phyloP scores from a whole-genome alignment of 2,888 invertebrate species.

The Chloroclysta siterata region DNA sequence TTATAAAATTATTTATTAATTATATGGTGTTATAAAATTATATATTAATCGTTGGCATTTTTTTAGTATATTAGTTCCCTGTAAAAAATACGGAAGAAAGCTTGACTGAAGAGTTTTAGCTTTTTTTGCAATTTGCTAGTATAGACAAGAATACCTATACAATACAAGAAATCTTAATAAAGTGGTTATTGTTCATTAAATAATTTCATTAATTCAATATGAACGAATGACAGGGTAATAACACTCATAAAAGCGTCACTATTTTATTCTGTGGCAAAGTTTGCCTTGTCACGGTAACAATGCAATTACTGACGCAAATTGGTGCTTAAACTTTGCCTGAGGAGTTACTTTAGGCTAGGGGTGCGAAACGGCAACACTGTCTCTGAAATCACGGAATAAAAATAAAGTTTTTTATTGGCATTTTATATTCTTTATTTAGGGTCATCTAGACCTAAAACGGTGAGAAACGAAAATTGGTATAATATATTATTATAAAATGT shows the following conservation, averaged over 20 bases:
- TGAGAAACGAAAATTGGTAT: no score
- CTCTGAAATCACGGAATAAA: constrained; percentile 1
- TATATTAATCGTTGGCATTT: no score
- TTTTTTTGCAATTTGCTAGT: no score
- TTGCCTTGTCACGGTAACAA: constrained; percentile 50
- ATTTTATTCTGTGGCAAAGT: constrained; percentile 35
- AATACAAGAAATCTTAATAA: background rate
- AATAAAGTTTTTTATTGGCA: background rate
- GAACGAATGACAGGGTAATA: constrained; percentile 41
- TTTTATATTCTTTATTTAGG: no score
- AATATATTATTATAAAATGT: no score
- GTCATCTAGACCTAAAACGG: no score
- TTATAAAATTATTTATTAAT: no score
- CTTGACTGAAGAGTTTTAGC: no score
- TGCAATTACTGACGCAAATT: constrained; percentile 46
- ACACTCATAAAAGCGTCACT: constrained; percentile 38
- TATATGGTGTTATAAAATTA: no score
- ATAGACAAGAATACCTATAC: background rate
- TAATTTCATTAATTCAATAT: constrained; percentile 16
- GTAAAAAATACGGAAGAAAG: no score
- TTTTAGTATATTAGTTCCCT: no score
- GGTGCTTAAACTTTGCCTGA: constrained; percentile 43
- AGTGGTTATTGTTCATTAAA: no score
- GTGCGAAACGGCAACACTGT: constrained; percentile 7
- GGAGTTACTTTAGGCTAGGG: constrained; percentile 31